Evolutionary conservation across 1,140 invertebrate species (phyloP).

Genomic region (Drosophila pandora): DNA sequence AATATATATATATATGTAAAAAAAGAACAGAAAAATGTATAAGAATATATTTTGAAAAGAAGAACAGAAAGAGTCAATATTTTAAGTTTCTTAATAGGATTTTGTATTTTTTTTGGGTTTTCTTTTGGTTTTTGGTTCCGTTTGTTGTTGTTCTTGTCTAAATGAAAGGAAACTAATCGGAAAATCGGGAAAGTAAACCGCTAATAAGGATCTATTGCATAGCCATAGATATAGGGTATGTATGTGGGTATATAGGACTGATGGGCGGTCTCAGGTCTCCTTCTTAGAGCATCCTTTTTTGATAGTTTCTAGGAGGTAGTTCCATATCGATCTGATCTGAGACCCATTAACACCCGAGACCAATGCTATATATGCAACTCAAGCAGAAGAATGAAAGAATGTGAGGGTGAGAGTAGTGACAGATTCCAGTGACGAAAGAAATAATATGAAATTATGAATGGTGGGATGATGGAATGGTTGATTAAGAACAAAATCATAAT

Average conservation of each 20-base stretch:
- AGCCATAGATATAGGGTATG: conserved; percentile 7
- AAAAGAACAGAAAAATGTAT: conserved; percentile 79
- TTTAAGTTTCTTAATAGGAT: not conserved
- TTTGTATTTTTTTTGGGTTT: conserved; percentile 15
- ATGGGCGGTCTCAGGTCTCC: conserved; percentile 26
- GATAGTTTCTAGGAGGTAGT: not conserved
- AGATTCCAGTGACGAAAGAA: conserved; percentile 17
- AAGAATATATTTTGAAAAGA: conserved; percentile 78
- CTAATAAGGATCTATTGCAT: conserved; percentile 29
- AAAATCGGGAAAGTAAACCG: conserved; percentile 16
- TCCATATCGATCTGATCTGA: not conserved
- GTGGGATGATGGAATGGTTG: not conserved
- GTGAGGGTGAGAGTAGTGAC: conserved; percentile 1
- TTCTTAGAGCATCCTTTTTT: too few species aligned
- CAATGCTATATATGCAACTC: conserved; percentile 44
- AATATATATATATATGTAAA: conserved; percentile 52
- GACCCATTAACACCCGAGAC: conserved; percentile 27
- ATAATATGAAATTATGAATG: conserved; percentile 17
- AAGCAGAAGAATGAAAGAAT: conserved; percentile 63
- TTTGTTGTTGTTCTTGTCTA: conserved; percentile 27
- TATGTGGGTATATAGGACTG: conserved; percentile 11
- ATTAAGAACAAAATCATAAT: conserved; percentile 12
- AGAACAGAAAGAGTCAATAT: conserved; percentile 55
- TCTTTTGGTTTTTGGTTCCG: not conserved
- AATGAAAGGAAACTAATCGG: conserved; percentile 51